phyloP scores from a whole-genome alignment of 37 sponge, comb jelly and placozoan species.

The Chondrilla cf. caribensis region DNA sequence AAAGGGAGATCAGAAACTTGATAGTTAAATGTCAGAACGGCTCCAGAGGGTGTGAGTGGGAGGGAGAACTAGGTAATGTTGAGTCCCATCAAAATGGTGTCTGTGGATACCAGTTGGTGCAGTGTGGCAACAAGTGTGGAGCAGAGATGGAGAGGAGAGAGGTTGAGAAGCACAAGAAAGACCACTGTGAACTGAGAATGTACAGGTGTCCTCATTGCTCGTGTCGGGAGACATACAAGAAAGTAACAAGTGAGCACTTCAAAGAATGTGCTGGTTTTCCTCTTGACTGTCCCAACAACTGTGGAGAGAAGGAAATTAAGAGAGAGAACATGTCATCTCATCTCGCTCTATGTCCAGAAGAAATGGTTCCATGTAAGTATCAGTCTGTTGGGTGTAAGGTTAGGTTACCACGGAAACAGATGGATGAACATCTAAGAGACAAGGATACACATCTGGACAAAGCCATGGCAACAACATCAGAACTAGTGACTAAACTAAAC shows the following conservation, averaged over 20 bases:
- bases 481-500: no score
- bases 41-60: not conserved
- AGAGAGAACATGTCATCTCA: not conserved
- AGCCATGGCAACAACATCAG: no score
- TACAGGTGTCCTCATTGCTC: not conserved
- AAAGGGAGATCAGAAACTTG: not conserved
- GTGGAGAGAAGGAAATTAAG: not conserved
- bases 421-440: not conserved
- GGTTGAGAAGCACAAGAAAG: not conserved
- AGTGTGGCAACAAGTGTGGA: no score
- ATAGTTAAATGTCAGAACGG: not conserved
- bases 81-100: not conserved
- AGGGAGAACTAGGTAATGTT: not conserved
- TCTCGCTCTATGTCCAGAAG: not conserved
- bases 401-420: not conserved
- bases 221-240: not conserved
- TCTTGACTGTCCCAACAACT: constrained; percentile 3
- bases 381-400: not conserved
- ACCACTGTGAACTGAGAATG: not conserved
- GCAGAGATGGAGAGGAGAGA: not conserved
- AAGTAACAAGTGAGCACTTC: not conserved
- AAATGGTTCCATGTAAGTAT: not conserved
- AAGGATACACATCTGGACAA: not conserved
- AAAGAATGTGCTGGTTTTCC: not conserved
- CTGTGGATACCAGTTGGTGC: no score